These are phyloP conservation scores for Danaus plexippus DNA, from an alignment of 1,140 invertebrate genomes.

Conservation along the genomic window DNA sequence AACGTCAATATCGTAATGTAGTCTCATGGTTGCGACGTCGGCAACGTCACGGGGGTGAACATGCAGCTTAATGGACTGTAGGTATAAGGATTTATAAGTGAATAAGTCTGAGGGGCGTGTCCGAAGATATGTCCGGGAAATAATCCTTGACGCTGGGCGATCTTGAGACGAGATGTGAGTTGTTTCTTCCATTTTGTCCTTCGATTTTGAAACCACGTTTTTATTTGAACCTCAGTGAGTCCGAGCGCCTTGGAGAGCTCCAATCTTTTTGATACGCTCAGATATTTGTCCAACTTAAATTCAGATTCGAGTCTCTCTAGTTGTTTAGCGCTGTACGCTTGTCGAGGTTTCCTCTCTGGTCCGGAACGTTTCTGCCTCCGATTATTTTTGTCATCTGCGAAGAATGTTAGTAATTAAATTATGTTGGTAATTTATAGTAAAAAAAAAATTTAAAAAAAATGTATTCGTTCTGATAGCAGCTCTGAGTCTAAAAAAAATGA, in stretches of 20 bases:
- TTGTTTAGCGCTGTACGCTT: slow-evolving; percentile 96
- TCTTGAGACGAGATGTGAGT: slow-evolving; percentile 88
- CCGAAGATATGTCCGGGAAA: slow-evolving; percentile 80
- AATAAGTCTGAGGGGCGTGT: slow-evolving; percentile 74
- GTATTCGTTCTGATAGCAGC: neutral
- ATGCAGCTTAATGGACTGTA: slow-evolving; percentile 71
- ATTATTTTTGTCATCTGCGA: slow-evolving; percentile 59
- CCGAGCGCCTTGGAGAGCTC: slow-evolving; percentile 90
- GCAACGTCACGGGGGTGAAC: slow-evolving; percentile 66
- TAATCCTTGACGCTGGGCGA: slow-evolving; percentile 87
- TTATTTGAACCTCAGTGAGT: slow-evolving; percentile 96
- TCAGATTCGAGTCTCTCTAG: slow-evolving; percentile 91
- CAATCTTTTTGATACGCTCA: slow-evolving; percentile 95
- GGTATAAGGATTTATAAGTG: slow-evolving; percentile 67
- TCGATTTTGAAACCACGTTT: slow-evolving; percentile 97
- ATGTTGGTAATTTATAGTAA: too few relatives aligned
- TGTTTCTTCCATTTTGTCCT: slow-evolving; percentile 98
- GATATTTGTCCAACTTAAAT: slow-evolving; percentile 95
- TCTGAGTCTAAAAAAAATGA: neutral
- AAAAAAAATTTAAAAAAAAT: slow-evolving; percentile 5
- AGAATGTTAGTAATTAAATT: neutral
- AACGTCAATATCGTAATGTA: too few relatives aligned
- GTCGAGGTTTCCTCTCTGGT: slow-evolving; percentile 92
- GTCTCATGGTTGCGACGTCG: slow-evolving; percentile 44
- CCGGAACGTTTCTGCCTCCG: slow-evolving; percentile 87